phyloP scores from a whole-genome alignment of 2,797 vertebrate genomes.

The Enteromius unitaeniatus region DNA sequence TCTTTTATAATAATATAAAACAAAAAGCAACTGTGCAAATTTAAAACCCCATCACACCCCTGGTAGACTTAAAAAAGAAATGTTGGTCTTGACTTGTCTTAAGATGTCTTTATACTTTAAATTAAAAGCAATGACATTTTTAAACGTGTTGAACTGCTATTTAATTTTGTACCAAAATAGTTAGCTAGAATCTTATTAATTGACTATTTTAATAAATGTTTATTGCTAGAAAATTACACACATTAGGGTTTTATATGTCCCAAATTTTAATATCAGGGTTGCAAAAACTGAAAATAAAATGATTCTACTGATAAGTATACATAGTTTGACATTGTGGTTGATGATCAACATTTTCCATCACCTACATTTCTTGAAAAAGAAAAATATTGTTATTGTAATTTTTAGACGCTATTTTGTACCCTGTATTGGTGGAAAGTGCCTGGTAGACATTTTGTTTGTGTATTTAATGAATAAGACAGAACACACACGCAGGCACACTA shows the following conservation, averaged over 20 bases:
- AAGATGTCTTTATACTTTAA: neutral
- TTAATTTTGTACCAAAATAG: neutral
- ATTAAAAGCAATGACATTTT: neutral
- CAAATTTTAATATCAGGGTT: neutral
- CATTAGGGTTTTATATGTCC: neutral
- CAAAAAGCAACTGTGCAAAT: too few relatives aligned
- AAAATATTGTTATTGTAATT: constrained; percentile 8
- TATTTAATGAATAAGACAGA: constrained; percentile 74
- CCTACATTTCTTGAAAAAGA: neutral
- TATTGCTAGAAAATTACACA: neutral
- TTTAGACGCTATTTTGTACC: neutral
- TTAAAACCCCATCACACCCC: too few relatives aligned
- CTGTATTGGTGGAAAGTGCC: neutral
- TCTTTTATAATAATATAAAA: too few relatives aligned
- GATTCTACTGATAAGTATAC: neutral
- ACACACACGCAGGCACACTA: constrained; percentile 61
- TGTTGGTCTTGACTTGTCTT: neutral
- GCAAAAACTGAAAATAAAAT: neutral
- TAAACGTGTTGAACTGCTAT: neutral
- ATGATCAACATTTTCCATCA: constrained; percentile 25
- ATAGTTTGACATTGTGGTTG: neutral
- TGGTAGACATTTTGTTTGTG: constrained; percentile 75
- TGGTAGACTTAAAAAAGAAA: too few relatives aligned
- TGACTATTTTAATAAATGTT: neutral
- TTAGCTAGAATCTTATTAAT: neutral